Evolutionary conservation across 1,140 invertebrate species (phyloP).

Genomic region (Aleiodes sp.): DNA sequence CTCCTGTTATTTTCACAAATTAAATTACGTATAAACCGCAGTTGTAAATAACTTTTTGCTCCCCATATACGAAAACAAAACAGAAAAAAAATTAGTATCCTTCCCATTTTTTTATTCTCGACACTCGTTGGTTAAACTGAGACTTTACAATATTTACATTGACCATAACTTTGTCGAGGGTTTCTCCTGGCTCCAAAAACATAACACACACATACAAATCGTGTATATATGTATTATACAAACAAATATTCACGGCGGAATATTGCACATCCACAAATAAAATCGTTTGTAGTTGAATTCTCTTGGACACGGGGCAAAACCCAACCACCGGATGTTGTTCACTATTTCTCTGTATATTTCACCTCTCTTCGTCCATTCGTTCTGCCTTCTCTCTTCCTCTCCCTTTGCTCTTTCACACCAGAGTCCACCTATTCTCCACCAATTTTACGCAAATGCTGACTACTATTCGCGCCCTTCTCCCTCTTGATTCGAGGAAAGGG

Average conservation of each 20-base stretch:
- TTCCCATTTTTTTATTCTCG: not conserved
- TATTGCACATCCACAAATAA: not conserved
- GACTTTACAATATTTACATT: slow-evolving; percentile 20
- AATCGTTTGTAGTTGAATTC: slow-evolving; percentile 28
- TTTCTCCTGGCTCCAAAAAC: slow-evolving; percentile 1
- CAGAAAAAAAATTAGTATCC: not conserved
- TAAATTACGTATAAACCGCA: not conserved
- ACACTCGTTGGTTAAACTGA: not conserved
- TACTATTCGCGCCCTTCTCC: not conserved
- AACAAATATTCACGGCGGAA: not conserved
- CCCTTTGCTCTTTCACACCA: slow-evolving; percentile 17
- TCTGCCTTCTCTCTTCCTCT: slow-evolving; percentile 17
- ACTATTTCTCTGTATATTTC: not conserved
- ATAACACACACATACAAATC: not conserved
- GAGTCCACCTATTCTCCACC: slow-evolving; percentile 37
- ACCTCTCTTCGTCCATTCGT: not conserved
- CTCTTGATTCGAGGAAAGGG: not conserved
- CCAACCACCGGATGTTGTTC: slow-evolving; percentile 26
- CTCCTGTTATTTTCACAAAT: not conserved
- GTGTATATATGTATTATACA: too few relatives aligned
- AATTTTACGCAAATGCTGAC: slow-evolving; percentile 33
- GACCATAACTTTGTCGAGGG: slow-evolving; percentile 1
- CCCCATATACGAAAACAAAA: not conserved
- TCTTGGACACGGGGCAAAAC: slow-evolving; percentile 13
- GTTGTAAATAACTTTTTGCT: slow-evolving; percentile 9